phyloP scores from a whole-genome alignment of 2,113 vertebrate genomes.

The Microcebus tavaratra region DNA sequence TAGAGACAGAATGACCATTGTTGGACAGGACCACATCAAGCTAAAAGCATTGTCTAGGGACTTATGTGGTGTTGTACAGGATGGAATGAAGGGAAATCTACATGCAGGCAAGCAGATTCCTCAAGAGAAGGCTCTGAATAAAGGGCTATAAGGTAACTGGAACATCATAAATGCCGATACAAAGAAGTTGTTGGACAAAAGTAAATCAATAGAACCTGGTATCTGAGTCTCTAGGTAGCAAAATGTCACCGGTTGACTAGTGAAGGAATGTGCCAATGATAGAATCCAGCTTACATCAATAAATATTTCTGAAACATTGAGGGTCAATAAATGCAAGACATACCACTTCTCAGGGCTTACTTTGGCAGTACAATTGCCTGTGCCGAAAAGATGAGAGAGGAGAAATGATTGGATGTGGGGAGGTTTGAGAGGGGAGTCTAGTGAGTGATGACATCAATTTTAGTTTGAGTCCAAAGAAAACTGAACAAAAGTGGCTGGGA shows the following conservation, averaged over 20 bases:
- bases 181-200: neutral
- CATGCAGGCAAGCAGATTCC: neutral
- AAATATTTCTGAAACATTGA: neutral
- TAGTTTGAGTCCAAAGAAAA: neutral
- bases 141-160: neutral
- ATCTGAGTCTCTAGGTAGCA: neutral
- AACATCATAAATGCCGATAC: neutral
- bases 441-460: neutral
- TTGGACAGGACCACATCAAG: neutral
- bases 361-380: neutral
- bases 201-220: neutral
- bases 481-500: neutral
- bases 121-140: neutral
- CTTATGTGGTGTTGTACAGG: no score
- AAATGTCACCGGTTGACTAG: neutral
- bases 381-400: neutral
- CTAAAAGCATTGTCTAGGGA: neutral
- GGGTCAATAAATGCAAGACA: neutral
- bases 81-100: neutral
- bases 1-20: neutral
- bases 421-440: neutral
- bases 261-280: neutral
- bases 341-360: neutral
- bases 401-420: neutral
- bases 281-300: neutral